phyloP scores from a whole-genome alignment of 2,113 vertebrate species.

The Trachemys scripta region DNA sequence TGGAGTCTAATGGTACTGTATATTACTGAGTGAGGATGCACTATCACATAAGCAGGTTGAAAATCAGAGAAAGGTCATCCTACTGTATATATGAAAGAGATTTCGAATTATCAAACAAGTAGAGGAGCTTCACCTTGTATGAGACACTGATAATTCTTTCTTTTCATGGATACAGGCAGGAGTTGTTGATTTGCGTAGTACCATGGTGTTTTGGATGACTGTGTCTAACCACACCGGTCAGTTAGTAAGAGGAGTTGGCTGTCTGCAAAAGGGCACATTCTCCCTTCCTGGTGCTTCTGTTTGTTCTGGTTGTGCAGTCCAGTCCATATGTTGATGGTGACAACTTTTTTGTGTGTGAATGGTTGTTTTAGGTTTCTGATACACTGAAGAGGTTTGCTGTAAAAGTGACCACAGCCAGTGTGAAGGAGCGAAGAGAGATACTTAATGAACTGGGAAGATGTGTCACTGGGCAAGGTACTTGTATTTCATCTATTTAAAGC shows the following conservation, averaged over 20 bases:
- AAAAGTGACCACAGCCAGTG: slow-evolving; percentile 94
- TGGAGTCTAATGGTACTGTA: background rate
- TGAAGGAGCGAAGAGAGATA: slow-evolving; percentile 93
- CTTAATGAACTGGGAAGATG: slow-evolving; percentile 90
- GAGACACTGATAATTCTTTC: background rate
- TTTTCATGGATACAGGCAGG: background rate
- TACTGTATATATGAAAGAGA: background rate
- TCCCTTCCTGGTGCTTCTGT: background rate
- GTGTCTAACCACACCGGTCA: background rate
- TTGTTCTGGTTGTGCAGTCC: background rate
- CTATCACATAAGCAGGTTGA: fast-evolving
- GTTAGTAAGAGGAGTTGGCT: background rate
- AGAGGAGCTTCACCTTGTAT: fast-evolving
- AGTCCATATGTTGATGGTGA: background rate
- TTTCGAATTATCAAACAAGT: background rate
- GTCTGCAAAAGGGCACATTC: background rate
- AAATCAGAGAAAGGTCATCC: fast-evolving
- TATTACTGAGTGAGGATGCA: fast-evolving
- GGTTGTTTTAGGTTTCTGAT: slow-evolving; percentile 87
- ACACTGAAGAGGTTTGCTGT: slow-evolving; percentile 94
- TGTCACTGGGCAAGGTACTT: slow-evolving; percentile 89
- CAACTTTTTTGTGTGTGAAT: background rate
- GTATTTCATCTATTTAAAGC: background rate
- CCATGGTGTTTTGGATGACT: background rate
- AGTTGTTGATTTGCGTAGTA: background rate